Percentiles rank a stretch among this genome's conserved stretches.
phyloP scores from a whole-genome alignment of 23 tunicate species.

The Phallusia fumigata region DNA sequence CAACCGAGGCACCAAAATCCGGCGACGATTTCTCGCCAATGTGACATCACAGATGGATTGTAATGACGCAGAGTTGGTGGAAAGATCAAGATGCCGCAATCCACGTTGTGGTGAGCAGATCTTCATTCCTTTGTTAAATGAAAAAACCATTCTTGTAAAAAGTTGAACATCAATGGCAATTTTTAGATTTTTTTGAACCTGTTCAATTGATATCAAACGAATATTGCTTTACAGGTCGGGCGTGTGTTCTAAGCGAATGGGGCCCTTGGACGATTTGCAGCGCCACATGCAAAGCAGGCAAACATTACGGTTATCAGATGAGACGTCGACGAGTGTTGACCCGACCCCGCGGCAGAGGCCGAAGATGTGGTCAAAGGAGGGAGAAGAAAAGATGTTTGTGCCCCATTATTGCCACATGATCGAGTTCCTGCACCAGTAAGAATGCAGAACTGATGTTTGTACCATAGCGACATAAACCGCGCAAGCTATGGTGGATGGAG shows the following conservation, averaged over 20 bases:
- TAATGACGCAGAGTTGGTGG: neutral
- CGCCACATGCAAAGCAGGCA: neutral
- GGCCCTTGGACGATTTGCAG: constrained; percentile 22
- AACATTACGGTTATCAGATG: constrained; percentile 11
- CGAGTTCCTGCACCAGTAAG: neutral
- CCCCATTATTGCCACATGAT: neutral
- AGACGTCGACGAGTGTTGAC: constrained; percentile 16
- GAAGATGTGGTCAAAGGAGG: constrained; percentile 20
- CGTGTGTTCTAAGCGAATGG: constrained; percentile 29
- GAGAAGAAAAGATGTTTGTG: constrained; percentile 30
- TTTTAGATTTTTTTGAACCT: no score
- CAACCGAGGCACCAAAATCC: neutral
- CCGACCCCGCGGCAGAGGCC: constrained; percentile 27
- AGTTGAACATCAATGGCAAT: no score
- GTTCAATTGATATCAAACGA: no score
- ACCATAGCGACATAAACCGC: no score
- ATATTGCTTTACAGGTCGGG: constrained; percentile 6
- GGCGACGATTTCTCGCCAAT: neutral
- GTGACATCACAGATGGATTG: neutral
- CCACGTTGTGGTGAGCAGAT: constrained; percentile 10
- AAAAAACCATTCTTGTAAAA: no score
- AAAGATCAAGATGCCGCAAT: neutral
- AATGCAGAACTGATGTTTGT: neutral
- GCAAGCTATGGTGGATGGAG: no score
- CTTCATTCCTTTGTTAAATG: no score